A percentile compares a stretch with the other conserved stretches of the same genome.
Evolutionary conservation across 2,797 vertebrate genomes (phyloP).

Genomic region (Eptatretus atami): DNA sequence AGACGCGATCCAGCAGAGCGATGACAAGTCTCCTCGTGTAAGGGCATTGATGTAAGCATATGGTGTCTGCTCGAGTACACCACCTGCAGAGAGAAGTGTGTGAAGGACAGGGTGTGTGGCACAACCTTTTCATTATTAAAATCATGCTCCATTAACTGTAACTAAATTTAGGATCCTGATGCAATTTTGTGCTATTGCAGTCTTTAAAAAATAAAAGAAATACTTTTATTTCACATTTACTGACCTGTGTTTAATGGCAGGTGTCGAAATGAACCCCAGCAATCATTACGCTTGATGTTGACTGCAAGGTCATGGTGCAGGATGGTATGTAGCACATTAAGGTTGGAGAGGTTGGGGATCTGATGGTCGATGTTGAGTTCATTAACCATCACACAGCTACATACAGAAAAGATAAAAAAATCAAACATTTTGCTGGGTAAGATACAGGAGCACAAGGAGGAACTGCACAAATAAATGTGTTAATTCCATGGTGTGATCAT

Average conservation of each 20-base stretch:
- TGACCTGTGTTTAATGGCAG: constrained; percentile 12
- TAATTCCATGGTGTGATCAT: too few relatives aligned
- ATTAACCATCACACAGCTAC: constrained; percentile 50
- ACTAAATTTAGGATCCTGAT: too few relatives aligned
- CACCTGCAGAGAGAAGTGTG: constrained; percentile 16
- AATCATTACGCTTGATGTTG: constrained; percentile 52
- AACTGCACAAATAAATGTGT: fast-evolving
- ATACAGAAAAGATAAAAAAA: neutral
- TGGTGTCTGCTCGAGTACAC: constrained; percentile 26
- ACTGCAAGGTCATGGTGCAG: constrained; percentile 33
- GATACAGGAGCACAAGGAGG: fast-evolving
- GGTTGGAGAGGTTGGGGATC: constrained; percentile 14
- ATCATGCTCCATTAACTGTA: too few relatives aligned
- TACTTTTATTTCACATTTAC: too few relatives aligned
- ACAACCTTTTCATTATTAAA: too few relatives aligned
- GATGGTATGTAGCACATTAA: constrained; percentile 21
- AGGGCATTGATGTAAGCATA: constrained; percentile 55
- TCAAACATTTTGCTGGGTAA: neutral
- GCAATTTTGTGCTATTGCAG: too few relatives aligned
- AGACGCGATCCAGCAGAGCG: constrained; percentile 57
- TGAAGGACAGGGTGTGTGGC: neutral
- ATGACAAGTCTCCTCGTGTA: constrained; percentile 66
- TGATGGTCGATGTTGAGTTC: constrained; percentile 23
- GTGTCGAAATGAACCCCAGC: constrained; percentile 63
- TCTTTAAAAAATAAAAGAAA: too few relatives aligned